Evolutionary conservation across 2,888 invertebrate genomes (phyloP).

Genomic region (Tromatobia lineatoria): DNA sequence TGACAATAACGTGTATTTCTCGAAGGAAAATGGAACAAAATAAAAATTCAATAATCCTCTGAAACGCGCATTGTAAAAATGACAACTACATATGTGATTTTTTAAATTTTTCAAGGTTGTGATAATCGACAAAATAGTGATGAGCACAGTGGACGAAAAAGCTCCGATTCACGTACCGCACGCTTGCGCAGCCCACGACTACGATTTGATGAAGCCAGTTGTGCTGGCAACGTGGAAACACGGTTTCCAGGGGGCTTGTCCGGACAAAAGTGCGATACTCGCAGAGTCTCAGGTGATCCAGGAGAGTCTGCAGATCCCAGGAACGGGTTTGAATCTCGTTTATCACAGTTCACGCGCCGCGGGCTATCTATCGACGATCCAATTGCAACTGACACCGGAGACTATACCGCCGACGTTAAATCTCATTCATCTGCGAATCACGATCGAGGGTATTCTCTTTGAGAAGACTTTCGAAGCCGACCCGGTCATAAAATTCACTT

Average conservation of each 20-base stretch:
- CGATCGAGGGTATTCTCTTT: constrained; percentile 97
- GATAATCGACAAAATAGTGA: constrained; percentile 94
- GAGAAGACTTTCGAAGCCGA: constrained; percentile 98
- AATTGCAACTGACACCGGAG: constrained; percentile 95
- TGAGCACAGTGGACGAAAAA: constrained; percentile 94
- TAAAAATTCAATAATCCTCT: too few relatives aligned
- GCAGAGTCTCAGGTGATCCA: constrained; percentile 98
- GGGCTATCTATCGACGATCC: constrained; percentile 97
- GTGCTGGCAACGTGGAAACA: constrained; percentile 98
- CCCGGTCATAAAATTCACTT: constrained; percentile 98
- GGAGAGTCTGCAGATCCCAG: constrained; percentile 97
- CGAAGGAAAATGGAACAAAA: too few relatives aligned
- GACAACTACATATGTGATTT: not conserved
- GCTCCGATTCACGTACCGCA: constrained; percentile 89
- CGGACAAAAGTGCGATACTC: constrained; percentile 95
- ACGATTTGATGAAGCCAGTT: constrained; percentile 96
- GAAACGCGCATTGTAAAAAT: too few relatives aligned
- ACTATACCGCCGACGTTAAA: constrained; percentile 92
- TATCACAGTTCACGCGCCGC: constrained; percentile 98
- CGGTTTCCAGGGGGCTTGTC: constrained; percentile 97
- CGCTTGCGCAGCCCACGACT: constrained; percentile 95
- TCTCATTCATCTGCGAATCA: constrained; percentile 96
- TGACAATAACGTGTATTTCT: too few relatives aligned
- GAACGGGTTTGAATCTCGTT: constrained; percentile 97
- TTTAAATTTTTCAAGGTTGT: constrained; percentile 89